phyloP scores from a whole-genome alignment of 2,113 vertebrate genomes.

The Sprattus sprattus region DNA sequence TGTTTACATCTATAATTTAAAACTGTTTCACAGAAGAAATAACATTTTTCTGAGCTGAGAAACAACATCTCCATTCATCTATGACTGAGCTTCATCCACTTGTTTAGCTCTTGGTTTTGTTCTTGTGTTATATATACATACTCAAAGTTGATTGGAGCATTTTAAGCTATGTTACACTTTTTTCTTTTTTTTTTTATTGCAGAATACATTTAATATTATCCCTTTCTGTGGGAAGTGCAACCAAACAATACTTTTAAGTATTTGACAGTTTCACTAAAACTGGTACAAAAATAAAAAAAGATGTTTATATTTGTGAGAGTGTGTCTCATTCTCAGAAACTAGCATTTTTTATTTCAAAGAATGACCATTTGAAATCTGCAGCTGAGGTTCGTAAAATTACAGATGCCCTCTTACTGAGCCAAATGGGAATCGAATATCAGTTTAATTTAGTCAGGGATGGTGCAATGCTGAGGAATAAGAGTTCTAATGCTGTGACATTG shows the following conservation, averaged over 20 bases:
- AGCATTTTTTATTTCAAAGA: neutral
- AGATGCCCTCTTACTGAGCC: neutral
- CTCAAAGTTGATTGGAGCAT: neutral
- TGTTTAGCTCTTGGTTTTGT: neutral
- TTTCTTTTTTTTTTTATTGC: neutral
- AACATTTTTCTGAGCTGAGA: neutral
- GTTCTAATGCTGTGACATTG: slow-evolving; percentile 12
- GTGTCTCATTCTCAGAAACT: slow-evolving; percentile 1
- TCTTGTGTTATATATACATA: slow-evolving; percentile 2
- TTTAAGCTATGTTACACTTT: slow-evolving; percentile 15
- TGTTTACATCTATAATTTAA: slow-evolving; percentile 7
- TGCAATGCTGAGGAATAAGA: neutral
- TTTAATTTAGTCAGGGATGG: slow-evolving; percentile 4
- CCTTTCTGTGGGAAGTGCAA: slow-evolving; percentile 13
- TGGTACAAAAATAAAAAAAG: neutral
- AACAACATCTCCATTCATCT: neutral
- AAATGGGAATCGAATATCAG: neutral
- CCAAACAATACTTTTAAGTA: slow-evolving; percentile 5
- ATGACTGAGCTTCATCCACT: neutral
- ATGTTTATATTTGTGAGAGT: neutral
- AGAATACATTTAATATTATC: neutral
- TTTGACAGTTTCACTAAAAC: neutral
- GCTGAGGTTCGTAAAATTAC: slow-evolving; percentile 3
- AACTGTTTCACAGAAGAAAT: neutral
- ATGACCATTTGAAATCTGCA: slow-evolving; percentile 7